Evolutionary conservation across 2,888 invertebrate species (phyloP).

Genomic region (Lepeophtheirus nordmannii): DNA sequence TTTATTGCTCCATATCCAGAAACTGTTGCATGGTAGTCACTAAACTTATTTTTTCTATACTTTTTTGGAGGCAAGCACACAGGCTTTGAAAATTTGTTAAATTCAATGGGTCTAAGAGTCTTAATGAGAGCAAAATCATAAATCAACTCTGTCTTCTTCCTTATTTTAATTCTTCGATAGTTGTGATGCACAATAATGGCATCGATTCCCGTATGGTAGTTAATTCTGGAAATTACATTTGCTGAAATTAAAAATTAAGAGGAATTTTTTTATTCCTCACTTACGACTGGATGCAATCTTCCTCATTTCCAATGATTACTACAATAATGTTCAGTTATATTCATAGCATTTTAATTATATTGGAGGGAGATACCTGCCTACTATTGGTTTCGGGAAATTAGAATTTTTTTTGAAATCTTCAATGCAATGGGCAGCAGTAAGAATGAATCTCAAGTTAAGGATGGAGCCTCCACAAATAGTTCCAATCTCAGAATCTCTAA

Average conservation of each 20-base stretch:
- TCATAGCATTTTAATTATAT: neutral
- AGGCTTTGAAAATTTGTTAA: neutral
- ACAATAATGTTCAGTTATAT: neutral
- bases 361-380: too few relatives aligned
- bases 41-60: neutral
- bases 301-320: neutral
- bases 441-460: neutral
- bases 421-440: neutral
- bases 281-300: neutral
- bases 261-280: too few relatives aligned
- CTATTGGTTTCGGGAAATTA: neutral
- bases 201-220: neutral
- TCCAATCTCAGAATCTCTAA: neutral
- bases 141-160: neutral
- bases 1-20: neutral
- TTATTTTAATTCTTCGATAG: neutral
- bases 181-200: neutral
- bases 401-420: neutral
- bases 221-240: neutral
- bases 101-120: neutral
- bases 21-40: neutral
- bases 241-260: too few relatives aligned
- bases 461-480: neutral
- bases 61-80: neutral
- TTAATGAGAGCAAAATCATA: slow-evolving; percentile 2